These are phyloP conservation scores for Aphidoletes aphidimyza DNA, from an alignment of 2,888 invertebrate species.

Conservation along the genomic window DNA sequence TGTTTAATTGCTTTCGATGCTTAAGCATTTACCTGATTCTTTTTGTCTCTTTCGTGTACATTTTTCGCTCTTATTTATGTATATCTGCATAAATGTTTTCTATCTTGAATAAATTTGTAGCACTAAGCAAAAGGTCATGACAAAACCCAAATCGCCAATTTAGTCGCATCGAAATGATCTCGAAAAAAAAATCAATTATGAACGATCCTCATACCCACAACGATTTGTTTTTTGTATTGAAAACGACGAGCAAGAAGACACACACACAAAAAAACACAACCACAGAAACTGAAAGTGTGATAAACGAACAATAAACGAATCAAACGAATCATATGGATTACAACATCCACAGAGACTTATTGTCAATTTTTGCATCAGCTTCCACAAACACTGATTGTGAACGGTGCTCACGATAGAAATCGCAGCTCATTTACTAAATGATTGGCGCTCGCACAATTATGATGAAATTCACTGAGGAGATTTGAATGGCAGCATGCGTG, in stretches of 20 bases:
- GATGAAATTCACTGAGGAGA: background rate
- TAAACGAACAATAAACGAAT: background rate
- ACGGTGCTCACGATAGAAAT: background rate
- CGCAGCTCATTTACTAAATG: background rate
- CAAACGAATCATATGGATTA: background rate
- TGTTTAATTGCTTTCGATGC: slow-evolving; percentile 28
- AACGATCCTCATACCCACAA: background rate
- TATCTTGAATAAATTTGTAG: background rate
- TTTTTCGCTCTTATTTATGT: background rate
- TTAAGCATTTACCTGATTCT: slow-evolving; percentile 1
- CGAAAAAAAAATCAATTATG: background rate
- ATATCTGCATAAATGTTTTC: background rate
- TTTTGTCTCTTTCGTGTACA: background rate
- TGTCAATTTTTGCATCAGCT: background rate
- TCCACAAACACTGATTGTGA: background rate
- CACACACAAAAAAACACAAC: too few relatives aligned
- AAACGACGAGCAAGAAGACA: too few relatives aligned
- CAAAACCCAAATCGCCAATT: background rate
- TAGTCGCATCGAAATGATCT: background rate
- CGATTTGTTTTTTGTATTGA: too few relatives aligned
- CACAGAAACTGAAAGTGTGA: slow-evolving; percentile 20
- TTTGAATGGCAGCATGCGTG: background rate
- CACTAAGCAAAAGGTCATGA: background rate
- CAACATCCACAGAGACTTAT: background rate
- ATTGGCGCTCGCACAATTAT: background rate